These are phyloP conservation scores for Ichneumon xanthorius DNA, from an alignment of 2,888 invertebrate species.

Conservation along the genomic window DNA sequence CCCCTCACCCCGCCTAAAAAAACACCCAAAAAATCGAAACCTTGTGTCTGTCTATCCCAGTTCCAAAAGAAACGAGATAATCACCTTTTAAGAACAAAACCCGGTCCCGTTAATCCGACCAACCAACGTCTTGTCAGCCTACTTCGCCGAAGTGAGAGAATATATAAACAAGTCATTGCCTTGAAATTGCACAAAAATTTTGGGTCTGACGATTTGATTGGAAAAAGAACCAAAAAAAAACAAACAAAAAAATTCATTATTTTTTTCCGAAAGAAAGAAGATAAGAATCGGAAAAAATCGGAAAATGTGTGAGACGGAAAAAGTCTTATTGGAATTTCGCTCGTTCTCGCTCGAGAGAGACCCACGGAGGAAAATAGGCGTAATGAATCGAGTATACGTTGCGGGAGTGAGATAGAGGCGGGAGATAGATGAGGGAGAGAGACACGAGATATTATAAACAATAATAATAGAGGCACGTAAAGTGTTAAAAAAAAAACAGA, in stretches of 20 bases:
- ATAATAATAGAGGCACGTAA: constrained; percentile 55
- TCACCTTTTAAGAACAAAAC: constrained; percentile 45
- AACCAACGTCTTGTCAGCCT: constrained; percentile 66
- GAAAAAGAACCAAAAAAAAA: constrained; percentile 18
- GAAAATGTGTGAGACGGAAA: constrained; percentile 5
- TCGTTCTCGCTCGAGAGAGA: constrained; percentile 22
- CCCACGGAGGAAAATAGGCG: neutral
- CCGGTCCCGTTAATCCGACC: constrained; percentile 65
- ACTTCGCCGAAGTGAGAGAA: constrained; percentile 39
- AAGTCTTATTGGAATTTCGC: constrained; percentile 15
- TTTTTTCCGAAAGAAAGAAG: constrained; percentile 44
- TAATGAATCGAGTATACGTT: constrained; percentile 12
- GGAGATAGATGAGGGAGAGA: constrained; percentile 48
- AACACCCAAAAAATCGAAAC: constrained; percentile 68
- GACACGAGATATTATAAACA: constrained; percentile 50
- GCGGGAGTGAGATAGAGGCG: constrained; percentile 37
- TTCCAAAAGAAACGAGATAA: constrained; percentile 53
- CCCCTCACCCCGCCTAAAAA: constrained; percentile 14
- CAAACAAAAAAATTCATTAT: neutral
- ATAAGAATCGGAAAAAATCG: constrained; percentile 26
- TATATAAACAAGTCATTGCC: constrained; percentile 41
- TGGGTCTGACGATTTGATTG: constrained; percentile 52
- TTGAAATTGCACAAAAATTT: constrained; percentile 35
- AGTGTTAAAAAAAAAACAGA: constrained; percentile 16
- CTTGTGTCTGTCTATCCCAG: constrained; percentile 77